Percentiles rank a stretch among this genome's conserved stretches.
Conservation (phyloP, 2,797 vertebrate genomes). For the Paramormyrops hopkinsi region DNA sequence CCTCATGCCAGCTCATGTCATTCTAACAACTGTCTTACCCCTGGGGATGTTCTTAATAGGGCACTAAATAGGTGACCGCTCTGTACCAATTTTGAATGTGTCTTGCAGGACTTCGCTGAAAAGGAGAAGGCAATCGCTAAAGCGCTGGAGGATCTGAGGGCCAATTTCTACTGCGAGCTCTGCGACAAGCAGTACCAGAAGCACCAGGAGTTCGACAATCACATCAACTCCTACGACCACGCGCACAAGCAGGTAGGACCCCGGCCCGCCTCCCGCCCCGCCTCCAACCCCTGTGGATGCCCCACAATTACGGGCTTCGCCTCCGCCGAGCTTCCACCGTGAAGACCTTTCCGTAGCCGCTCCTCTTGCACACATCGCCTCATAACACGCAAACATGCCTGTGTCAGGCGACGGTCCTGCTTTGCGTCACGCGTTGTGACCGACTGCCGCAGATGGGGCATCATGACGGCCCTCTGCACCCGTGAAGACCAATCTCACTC, state of each 20-base stretch:
- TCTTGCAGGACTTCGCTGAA: conserved; percentile 84
- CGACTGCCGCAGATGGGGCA: neutral
- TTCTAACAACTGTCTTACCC: neutral
- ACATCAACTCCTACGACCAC: conserved; percentile 97
- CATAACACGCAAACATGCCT: neutral
- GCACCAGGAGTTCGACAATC: conserved; percentile 98
- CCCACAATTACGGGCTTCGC: neutral
- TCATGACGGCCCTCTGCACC: neutral
- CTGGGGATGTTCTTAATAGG: neutral
- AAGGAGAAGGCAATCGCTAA: conserved; percentile 98
- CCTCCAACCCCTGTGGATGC: neutral
- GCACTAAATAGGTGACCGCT: neutral
- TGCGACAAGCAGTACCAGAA: conserved; percentile 99
- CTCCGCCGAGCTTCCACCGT: neutral
- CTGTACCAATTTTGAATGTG: neutral
- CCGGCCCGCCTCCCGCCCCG: neutral
- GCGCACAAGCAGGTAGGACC: conserved; percentile 91
- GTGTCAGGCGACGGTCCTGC: neutral
- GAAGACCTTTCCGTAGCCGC: neutral
- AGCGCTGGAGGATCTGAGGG: conserved; percentile 92
- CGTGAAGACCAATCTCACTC: neutral
- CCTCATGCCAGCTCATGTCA: neutral
- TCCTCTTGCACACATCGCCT: neutral
- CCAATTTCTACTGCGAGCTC: conserved; percentile 98
- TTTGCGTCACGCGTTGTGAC: neutral